Evolutionary conservation across 2,797 vertebrate species (phyloP).

Genomic region (Poeciliopsis presidionis): DNA sequence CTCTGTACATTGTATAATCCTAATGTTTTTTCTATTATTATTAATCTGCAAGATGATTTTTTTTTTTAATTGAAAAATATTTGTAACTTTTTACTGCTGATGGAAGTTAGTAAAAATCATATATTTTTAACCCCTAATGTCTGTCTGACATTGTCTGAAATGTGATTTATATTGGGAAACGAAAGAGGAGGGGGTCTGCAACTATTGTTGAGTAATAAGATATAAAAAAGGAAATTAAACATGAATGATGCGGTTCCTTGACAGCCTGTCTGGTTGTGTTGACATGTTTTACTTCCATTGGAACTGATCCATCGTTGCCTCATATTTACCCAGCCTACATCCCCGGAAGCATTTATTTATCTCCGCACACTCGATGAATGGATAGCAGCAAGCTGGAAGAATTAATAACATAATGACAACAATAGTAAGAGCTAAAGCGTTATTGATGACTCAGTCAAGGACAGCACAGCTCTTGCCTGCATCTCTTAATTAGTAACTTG

Average conservation of each 20-base stretch:
- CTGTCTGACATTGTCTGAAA: neutral
- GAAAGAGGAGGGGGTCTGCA: conserved; percentile 10
- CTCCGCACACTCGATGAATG: conserved; percentile 69
- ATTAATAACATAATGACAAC: conserved; percentile 75
- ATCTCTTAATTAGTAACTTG: conserved; percentile 61
- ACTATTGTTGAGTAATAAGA: conserved; percentile 42
- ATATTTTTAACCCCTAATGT: neutral
- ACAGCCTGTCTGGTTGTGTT: conserved; percentile 21
- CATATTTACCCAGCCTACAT: conserved; percentile 38
- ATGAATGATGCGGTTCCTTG: conserved; percentile 24
- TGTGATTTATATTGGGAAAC: neutral
- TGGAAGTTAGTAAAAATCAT: neutral
- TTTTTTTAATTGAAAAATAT: neutral
- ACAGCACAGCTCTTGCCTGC: conserved; percentile 40
- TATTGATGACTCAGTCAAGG: conserved; percentile 78
- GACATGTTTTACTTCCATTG: conserved; percentile 42
- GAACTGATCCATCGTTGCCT: conserved; percentile 54
- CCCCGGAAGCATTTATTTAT: conserved; percentile 60
- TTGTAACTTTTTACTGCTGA: neutral
- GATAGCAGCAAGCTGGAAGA: conserved; percentile 47
- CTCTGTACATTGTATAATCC: neutral
- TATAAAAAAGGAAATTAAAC: conserved; percentile 41
- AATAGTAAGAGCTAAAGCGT: conserved; percentile 56
- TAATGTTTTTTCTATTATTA: no score
- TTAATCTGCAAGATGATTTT: no score